Base-by-base conservation (phyloP, 2,888 invertebrate species). In the Ormyrus pomaceus region DNA sequence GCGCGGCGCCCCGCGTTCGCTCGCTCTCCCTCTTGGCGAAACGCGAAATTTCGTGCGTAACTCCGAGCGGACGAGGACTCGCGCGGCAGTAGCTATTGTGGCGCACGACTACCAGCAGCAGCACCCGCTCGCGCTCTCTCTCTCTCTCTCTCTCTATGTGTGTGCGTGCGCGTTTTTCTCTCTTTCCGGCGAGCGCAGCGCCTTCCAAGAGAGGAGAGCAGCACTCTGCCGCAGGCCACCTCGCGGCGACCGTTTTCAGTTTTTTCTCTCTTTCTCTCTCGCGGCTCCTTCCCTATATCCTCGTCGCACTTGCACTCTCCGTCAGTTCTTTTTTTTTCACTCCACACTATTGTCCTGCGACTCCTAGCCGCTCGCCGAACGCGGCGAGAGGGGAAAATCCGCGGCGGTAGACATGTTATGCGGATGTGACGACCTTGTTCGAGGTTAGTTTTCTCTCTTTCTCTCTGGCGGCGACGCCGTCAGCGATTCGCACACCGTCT, bases 121-220 rank as follows among this genome's bases (percentile, higher is more conserved):
- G 19, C 19, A 19, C 19, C 58, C 11, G 34, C n/a, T 34, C 11
- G 62, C 45, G 10, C 69, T n/a, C 9, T 61, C 53, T 19, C 46
- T 64, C 9, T 61, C 53, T 19, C 46, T 64, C 53, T 7, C 50
- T 48, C 19, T 19, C 50, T 61, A 13, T 59, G 46, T 53, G 45
- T 55, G 19, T n/a, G 48, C 48, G 70, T 61, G 66, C 48, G 70
- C 75, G 79, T 72, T 72, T 74, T 73, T 77, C 72, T 77, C 77
- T 73, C 77, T 79, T 79, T 79, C 79, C 79, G 79, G 79, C 79
- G 79, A 79, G 74, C 74, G 79, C 79, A 79, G 79, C 79, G 79
- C 79, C 79, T 65, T 76, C 76, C 61, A 59, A 69, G 51, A 59
- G 19, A 62, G 50, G 66, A 58, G 64, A 46, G 50, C 19, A 19